phyloP scores from a whole-genome alignment of 2,797 vertebrate genomes.

The Myripristis jacobus region DNA sequence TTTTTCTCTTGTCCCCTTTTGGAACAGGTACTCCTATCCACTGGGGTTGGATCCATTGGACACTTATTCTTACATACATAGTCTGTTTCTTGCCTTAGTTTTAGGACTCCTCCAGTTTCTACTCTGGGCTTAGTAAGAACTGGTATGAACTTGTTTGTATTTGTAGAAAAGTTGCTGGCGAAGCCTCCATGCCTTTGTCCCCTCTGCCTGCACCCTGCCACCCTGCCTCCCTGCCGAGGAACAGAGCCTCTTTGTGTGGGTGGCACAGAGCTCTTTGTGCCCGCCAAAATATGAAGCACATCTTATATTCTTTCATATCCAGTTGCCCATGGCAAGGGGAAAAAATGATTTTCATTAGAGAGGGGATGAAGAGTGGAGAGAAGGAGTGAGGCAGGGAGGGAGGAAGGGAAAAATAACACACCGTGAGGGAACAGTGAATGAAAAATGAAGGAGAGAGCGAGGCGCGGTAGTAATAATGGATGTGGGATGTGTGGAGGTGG shows the following conservation, averaged over 20 bases:
- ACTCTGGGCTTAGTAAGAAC: no score
- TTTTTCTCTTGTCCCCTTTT: no score
- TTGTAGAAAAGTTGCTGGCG: no score
- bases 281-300: background rate
- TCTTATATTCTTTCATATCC: background rate
- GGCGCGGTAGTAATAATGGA: background rate
- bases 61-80: no score
- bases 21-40: no score
- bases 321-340: conserved; percentile 6
- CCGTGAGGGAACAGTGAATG: background rate
- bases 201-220: background rate
- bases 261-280: background rate
- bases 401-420: background rate
- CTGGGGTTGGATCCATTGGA: no score
- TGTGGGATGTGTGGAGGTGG: conserved; percentile 1
- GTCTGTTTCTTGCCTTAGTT: no score
- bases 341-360: conserved; percentile 1
- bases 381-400: background rate
- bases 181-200: no score
- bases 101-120: no score
- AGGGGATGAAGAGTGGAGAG: background rate
- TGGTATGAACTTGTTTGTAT: no score
- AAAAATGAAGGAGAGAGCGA: background rate
- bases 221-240: background rate
- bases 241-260: background rate